Conservation (phyloP, 2,113 vertebrate genomes). For the Sebastes schlegelii region DNA sequence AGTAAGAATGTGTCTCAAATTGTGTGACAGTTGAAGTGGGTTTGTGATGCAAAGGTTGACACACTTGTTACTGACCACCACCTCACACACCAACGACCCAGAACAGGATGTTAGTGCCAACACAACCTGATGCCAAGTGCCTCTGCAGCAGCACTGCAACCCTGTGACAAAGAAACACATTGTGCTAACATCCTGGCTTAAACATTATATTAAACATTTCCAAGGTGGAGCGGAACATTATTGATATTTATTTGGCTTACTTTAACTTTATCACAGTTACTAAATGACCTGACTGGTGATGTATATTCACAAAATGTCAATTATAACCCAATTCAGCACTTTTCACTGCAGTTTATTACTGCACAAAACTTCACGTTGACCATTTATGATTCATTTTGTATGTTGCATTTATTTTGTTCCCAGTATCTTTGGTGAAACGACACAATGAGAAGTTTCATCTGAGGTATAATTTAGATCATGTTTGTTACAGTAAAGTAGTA, state of each 20-base stretch:
- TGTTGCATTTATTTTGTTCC: conserved; percentile 22
- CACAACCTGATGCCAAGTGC: background rate
- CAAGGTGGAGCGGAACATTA: too few relatives aligned
- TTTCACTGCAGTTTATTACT: conserved; percentile 18
- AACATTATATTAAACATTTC: too few relatives aligned
- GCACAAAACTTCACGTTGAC: background rate
- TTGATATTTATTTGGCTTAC: background rate
- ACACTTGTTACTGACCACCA: background rate
- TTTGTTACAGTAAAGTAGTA: background rate
- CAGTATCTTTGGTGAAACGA: conserved; percentile 18
- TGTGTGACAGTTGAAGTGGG: conserved; percentile 5
- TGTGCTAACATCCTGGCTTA: background rate
- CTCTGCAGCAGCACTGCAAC: background rate
- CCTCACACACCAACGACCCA: too few relatives aligned
- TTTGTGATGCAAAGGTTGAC: conserved; percentile 18
- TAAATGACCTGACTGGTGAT: background rate
- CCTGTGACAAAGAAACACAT: background rate
- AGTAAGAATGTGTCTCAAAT: background rate
- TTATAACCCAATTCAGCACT: background rate
- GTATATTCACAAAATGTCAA: background rate
- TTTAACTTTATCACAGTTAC: background rate
- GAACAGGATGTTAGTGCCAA: background rate
- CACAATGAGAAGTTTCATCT: background rate
- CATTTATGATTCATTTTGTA: conserved; percentile 10
- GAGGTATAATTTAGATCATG: background rate